These are phyloP conservation scores for Drosophila meridionalis DNA, from an alignment of 2,888 invertebrate species.

Conservation along the genomic window DNA sequence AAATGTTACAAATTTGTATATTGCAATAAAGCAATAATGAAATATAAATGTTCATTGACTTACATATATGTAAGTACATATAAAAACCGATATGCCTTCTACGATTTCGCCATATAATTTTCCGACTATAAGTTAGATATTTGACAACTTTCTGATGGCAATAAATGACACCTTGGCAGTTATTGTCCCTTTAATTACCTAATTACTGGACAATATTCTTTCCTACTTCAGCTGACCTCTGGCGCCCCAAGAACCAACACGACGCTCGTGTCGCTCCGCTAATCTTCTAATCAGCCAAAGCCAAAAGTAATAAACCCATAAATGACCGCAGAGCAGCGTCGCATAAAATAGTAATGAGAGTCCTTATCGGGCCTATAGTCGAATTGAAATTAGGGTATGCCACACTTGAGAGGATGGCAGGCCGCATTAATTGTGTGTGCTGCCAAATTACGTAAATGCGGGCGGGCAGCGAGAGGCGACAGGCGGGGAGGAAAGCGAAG, in stretches of 20 bases:
- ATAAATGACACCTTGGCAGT: neutral
- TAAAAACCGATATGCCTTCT: too few relatives aligned
- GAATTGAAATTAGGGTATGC: constrained; percentile 11
- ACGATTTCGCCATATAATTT: too few relatives aligned
- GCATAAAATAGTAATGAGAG: constrained; percentile 42
- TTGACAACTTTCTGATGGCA: neutral
- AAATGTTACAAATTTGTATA: too few relatives aligned
- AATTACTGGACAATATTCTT: neutral
- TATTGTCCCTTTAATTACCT: neutral
- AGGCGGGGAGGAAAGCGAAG: neutral
- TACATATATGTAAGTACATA: too few relatives aligned
- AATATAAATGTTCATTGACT: too few relatives aligned
- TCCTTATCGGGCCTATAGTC: constrained; percentile 31
- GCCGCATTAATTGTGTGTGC: neutral
- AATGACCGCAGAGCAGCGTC: constrained; percentile 1
- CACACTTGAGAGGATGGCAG: neutral
- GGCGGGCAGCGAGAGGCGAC: neutral
- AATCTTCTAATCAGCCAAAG: constrained; percentile 35
- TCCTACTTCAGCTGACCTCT: neutral
- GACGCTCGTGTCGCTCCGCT: neutral
- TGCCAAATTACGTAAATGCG: constrained; percentile 11
- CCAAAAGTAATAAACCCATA: constrained; percentile 35
- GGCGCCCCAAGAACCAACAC: neutral
- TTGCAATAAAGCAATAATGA: too few relatives aligned
- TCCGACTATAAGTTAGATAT: neutral